Conservation (phyloP, 2,888 invertebrate genomes). For the Trypoxylon attenuatum region DNA sequence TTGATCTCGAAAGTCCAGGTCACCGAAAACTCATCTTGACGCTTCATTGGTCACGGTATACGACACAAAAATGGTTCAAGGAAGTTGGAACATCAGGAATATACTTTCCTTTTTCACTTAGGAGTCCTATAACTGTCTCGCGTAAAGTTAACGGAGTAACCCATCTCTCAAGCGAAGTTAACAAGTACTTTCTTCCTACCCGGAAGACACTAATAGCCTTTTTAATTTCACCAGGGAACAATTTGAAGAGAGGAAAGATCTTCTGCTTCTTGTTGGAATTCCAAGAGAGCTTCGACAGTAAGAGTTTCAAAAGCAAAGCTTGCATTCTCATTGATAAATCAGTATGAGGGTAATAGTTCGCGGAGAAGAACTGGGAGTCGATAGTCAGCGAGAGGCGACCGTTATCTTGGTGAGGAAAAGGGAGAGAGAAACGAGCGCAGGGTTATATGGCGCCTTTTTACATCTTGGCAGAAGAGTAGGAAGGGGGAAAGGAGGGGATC, state of each 20-base stretch:
- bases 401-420: slow-evolving; percentile 33
- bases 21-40: too few species aligned
- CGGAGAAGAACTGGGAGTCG: slow-evolving; percentile 2
- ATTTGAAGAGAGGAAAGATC: background rate
- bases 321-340: background rate
- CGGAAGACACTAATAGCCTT: slow-evolving; percentile 26
- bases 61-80: too few species aligned
- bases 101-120: background rate
- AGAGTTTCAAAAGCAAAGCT: too few species aligned
- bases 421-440: slow-evolving; percentile 10
- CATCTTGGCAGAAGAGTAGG: slow-evolving; percentile 38
- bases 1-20: too few species aligned
- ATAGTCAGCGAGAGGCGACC: background rate
- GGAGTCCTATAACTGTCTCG: background rate
- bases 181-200: slow-evolving; percentile 9
- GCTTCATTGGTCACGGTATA: too few species aligned
- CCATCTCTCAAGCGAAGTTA: slow-evolving; percentile 11
- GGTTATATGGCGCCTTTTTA: slow-evolving; percentile 53
- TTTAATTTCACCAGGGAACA: slow-evolving; percentile 28
- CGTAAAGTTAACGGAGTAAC: background rate
- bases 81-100: too few species aligned
- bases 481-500: slow-evolving; percentile 14
- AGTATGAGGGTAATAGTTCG: slow-evolving; percentile 11
- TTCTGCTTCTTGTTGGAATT: slow-evolving; percentile 1
- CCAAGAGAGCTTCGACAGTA: too few species aligned